phyloP scores from a whole-genome alignment of 2,888 invertebrate genomes.

The Drosophila birchii region DNA sequence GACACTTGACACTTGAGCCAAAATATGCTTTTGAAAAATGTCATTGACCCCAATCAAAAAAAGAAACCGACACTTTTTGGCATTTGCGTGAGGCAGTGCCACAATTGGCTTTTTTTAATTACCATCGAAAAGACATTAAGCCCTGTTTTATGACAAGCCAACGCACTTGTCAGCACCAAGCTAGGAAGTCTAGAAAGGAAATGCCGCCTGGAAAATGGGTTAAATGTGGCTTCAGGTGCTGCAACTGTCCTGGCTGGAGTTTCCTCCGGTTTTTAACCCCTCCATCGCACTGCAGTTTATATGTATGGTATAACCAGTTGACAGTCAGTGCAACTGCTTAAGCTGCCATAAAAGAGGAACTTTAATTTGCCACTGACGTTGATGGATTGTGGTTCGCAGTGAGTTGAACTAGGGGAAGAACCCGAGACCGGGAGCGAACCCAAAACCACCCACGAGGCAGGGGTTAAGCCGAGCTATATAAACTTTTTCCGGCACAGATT shows the following conservation, averaged over 20 bases:
- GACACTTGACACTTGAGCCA: no score
- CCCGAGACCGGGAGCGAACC: slow-evolving; percentile 3
- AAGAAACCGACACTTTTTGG: slow-evolving; percentile 3
- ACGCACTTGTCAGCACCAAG: slow-evolving; percentile 28
- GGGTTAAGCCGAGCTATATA: slow-evolving; percentile 42
- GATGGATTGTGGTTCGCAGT: slow-evolving; percentile 49
- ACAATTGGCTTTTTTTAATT: slow-evolving; percentile 55
- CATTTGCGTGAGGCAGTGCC: slow-evolving; percentile 14
- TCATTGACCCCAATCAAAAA: slow-evolving; percentile 21
- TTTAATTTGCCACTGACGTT: slow-evolving; percentile 45
- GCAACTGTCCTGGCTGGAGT: slow-evolving; percentile 30
- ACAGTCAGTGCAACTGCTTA: slow-evolving; percentile 40
- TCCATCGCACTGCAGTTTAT: slow-evolving; percentile 32
- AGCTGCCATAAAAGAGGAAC: slow-evolving; percentile 40
- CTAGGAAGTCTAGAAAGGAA: slow-evolving; percentile 43
- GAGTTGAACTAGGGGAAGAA: slow-evolving; percentile 9
- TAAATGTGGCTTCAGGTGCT: slow-evolving; percentile 64
- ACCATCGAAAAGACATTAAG: slow-evolving; percentile 58
- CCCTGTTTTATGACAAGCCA: slow-evolving; percentile 37
- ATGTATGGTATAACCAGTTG: slow-evolving; percentile 41
- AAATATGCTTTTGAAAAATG: neutral
- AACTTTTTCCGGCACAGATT: slow-evolving; percentile 48
- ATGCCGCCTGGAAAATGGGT: slow-evolving; percentile 60
- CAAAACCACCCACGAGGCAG: slow-evolving; percentile 21
- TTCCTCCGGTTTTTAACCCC: slow-evolving; percentile 8